Conservation (phyloP, 2,797 vertebrate species). For the Aeoliscus strigatus region DNA sequence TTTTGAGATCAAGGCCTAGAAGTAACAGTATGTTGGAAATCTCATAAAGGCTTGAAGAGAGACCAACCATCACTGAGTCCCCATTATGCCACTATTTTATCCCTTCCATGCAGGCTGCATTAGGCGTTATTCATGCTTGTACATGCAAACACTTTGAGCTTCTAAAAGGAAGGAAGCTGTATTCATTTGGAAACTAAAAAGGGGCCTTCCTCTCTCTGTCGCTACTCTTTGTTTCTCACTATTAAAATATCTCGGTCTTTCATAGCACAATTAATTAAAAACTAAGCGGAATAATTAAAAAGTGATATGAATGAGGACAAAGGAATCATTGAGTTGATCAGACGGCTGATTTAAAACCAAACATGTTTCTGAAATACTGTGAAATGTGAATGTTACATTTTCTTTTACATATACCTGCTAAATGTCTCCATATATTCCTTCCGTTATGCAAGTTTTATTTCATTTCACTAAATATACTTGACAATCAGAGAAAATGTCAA, state of each 20-base stretch:
- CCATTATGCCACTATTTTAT: conserved; percentile 37
- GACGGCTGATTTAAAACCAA: no score
- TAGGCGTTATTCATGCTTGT: conserved; percentile 21
- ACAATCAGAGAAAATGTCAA: conserved; percentile 8
- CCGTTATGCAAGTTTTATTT: no score
- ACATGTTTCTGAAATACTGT: no score
- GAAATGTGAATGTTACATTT: no score
- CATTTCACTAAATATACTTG: no score
- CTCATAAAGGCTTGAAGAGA: conserved; percentile 28
- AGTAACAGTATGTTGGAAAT: conserved; percentile 23
- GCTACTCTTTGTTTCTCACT: conserved; percentile 29
- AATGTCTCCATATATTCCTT: no score
- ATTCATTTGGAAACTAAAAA: conserved; percentile 28
- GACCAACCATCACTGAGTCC: conserved; percentile 23
- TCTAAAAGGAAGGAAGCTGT: conserved; percentile 21
- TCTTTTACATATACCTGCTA: no score
- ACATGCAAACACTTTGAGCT: conserved; percentile 31
- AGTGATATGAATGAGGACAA: conserved; percentile 42
- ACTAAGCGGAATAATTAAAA: conserved; percentile 44
- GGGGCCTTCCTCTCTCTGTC: conserved; percentile 6
- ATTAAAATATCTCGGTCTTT: no score
- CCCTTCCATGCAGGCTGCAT: conserved; percentile 24
- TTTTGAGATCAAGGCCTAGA: conserved; percentile 32
- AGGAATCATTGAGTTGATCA: no score
- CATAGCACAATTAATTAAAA: conserved; percentile 62